Base-by-base conservation (phyloP, 92 coral and sea anemone genomes). In the Porites evermanni region DNA sequence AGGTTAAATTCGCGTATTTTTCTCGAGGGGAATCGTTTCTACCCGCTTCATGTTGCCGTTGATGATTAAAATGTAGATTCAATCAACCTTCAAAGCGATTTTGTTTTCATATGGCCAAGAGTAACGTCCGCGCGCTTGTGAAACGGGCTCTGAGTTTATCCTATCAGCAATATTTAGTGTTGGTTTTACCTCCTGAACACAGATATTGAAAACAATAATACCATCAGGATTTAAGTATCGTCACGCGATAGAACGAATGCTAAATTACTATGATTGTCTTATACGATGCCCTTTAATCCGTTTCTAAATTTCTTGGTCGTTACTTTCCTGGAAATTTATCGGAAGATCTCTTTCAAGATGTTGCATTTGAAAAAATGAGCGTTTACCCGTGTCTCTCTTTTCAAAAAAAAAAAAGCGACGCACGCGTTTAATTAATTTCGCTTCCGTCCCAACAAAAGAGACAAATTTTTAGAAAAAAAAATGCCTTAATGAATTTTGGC, bases 391-490 rank as follows among this genome's bases (percentile, higher is more conserved):
- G 73, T 79, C 65, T 16, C 50, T 64, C 12, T 64, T 64, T 3
- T 44, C 18, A 64, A 79, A 78, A 58, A 32, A 70, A 32, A 64
- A 78, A 78, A 58, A 32, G 58, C 4, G 4, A 38, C 4, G 6
- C 47, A 32, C 68, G 12, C 86, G 29, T 56, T 70, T 56, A 81
- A 81, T 81, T 70, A 81, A 56, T 81, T 81, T 81, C 71, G 2
- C 78, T 60, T 81, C 78, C 86, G 68, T 69, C 69, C 70, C 69
- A 56, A 79, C 85, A 81, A 81, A 70, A 53, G 61, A 53, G 86
- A 81, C 78, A 70, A 70, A 32, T 29, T 12, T 81, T 68, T 59
- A 53, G 47, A 1, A 68, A 65, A 38, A 38, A 81, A 81, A 16
- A 54, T 38, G 52, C 69, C 75, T 54, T 70, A 70, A 81, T 81